Percentiles rank a stretch among this genome's conserved stretches.
phyloP scores from a whole-genome alignment of 1,140 invertebrate genomes.

The Nasonia vitripennis region DNA sequence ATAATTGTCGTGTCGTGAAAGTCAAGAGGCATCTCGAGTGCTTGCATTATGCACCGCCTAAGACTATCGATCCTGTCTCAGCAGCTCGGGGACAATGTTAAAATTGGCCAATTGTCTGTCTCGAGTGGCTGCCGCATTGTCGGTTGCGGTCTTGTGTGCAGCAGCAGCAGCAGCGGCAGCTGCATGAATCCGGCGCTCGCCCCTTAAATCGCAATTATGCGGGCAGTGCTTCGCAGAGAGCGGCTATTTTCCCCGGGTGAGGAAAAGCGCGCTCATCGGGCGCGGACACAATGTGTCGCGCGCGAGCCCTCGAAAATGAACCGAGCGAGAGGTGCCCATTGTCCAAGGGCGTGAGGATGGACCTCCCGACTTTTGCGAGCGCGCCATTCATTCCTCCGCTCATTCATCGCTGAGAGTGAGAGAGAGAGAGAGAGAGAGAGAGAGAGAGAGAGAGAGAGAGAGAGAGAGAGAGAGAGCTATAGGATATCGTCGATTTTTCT shows the following conservation, averaged over 20 bases:
- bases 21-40: neutral
- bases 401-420: conserved; percentile 11
- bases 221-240: conserved; percentile 42
- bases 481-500: neutral
- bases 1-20: conserved; percentile 7
- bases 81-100: neutral
- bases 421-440: no score
- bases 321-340: conserved; percentile 21
- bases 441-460: no score
- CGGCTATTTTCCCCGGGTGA: conserved; percentile 21
- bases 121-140: conserved; percentile 57
- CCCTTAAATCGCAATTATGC: conserved; percentile 63
- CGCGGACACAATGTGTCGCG: conserved; percentile 44
- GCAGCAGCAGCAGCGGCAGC: conserved; percentile 59
- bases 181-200: conserved; percentile 34
- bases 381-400: conserved; percentile 21
- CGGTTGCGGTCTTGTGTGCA: conserved; percentile 40
- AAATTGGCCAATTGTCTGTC: conserved; percentile 54
- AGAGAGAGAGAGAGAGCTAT: neutral
- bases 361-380: conserved; percentile 36
- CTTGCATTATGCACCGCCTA: neutral
- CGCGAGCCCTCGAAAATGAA: conserved; percentile 31
- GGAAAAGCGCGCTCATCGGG: neutral
- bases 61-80: neutral
- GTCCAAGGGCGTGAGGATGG: conserved; percentile 52